Base-by-base conservation (phyloP, 1,140 invertebrate species). In the Harlomillsia oculata region DNA sequence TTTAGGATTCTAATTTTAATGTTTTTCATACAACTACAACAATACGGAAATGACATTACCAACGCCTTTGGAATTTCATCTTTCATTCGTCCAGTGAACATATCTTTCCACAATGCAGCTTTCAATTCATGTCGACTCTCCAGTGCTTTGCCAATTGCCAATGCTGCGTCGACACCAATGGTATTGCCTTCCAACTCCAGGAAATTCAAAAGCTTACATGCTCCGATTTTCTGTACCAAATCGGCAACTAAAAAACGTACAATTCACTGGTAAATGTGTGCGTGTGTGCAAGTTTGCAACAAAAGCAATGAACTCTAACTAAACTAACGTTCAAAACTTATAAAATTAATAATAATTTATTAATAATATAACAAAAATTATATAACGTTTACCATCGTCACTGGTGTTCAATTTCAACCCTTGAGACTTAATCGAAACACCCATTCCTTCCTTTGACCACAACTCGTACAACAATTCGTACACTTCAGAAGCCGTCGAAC, bases 81-180 rank as follows among this genome's bases (percentile, higher is more conserved):
- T 72, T 97, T 98, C 69, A 94, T 79, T 44, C 95, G 77, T 0
- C 93, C 82, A 11, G 92, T 96, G 66, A 99, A 99, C 76, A 98
- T 84, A 70, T 99, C 94, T 67, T 93, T 95, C 86, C 93, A 97
- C 50, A 89, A 70, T 0, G 89, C 89, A 66, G 79, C 77, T 68
- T 89, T 82, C 63, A 97, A 80, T 2, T 83, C 79, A 34, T 76
- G 77, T 67, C 90, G 84, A 34, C 76, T 77, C 62, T 84, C 77
- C 5, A 98, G 72, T 0, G 84, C 82, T 68, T 87, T 80, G 0
- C 83, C 85, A 50, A 98, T 87, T 4, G 77, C 85, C 68, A 85
- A 76, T 0, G 92, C 87, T 1, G 92, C 92, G 41, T 84, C 81
- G 6, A 91, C 83, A 5, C 93, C 93, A 5, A 97, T 70, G 0